Evolutionary conservation across 2,113 vertebrate genomes (phyloP).

Genomic region (Monarcha castaneiventris): DNA sequence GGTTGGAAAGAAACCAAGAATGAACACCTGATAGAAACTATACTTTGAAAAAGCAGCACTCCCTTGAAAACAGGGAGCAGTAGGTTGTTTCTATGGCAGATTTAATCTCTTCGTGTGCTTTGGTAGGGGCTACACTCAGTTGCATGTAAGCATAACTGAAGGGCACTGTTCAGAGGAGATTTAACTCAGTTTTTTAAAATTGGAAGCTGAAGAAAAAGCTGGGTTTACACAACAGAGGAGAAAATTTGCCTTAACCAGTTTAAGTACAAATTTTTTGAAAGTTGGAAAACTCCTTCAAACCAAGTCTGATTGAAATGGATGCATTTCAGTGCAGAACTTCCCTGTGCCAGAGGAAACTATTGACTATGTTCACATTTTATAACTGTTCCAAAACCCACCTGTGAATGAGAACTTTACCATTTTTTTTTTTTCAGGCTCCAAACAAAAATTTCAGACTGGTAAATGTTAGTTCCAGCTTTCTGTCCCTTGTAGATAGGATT

Average conservation of each 20-base stretch:
- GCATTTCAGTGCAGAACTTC: background rate
- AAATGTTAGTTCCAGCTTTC: background rate
- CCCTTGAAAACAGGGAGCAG: background rate
- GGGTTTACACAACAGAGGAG: background rate
- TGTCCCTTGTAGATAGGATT: background rate
- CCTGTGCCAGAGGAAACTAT: background rate
- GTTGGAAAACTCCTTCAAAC: background rate
- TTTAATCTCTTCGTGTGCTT: background rate
- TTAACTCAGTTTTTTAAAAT: background rate
- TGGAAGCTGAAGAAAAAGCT: background rate
- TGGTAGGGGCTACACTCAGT: background rate
- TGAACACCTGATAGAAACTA: background rate
- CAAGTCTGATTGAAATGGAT: background rate
- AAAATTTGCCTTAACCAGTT: background rate
- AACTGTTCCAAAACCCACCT: background rate
- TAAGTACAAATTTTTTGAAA: background rate
- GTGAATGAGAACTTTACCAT: background rate
- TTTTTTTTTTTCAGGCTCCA: background rate
- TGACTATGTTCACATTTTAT: background rate
- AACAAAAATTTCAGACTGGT: background rate
- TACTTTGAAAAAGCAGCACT: background rate
- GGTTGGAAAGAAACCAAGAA: background rate
- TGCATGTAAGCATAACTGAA: background rate
- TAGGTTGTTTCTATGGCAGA: background rate
- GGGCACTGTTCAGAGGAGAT: rapidly evolving